Percentiles rank a stretch among this genome's conserved stretches.
These are phyloP conservation scores for Elephantulus edwardii DNA, from an alignment of 2,113 vertebrate genomes.

Conservation along the genomic window DNA sequence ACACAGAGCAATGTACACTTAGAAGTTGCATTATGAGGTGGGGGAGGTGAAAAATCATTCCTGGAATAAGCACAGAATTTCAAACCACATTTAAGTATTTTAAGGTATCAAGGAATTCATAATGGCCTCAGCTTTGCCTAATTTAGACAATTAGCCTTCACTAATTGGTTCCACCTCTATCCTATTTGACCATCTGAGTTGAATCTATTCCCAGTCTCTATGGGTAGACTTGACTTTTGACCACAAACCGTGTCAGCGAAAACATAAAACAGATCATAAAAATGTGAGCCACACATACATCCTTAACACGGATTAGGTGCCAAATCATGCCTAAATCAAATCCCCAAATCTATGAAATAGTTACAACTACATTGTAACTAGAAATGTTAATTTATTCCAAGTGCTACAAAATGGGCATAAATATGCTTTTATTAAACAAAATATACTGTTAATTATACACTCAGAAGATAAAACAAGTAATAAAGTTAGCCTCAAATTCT, in stretches of 20 bases:
- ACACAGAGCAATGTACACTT: not conserved
- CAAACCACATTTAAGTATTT: slow-evolving; percentile 38
- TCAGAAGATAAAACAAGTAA: slow-evolving; percentile 11
- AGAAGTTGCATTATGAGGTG: slow-evolving; percentile 11
- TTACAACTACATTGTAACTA: not conserved
- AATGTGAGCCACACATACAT: not conserved
- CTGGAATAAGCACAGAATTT: slow-evolving; percentile 29
- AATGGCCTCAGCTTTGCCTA: not conserved
- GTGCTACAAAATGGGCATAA: slow-evolving; percentile 37
- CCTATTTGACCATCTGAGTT: not conserved
- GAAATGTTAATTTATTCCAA: slow-evolving; percentile 14
- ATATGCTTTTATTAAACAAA: slow-evolving; percentile 44
- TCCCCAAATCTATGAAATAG: slow-evolving; percentile 8
- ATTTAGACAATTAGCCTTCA: slow-evolving; percentile 32
- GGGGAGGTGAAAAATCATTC: slow-evolving; percentile 54
- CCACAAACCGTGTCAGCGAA: not conserved
- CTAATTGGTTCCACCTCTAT: not conserved
- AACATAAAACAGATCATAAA: not conserved
- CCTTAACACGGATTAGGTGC: not conserved
- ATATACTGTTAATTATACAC: slow-evolving; percentile 9
- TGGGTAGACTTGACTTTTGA: not conserved
- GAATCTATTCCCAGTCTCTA: not conserved
- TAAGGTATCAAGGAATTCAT: not conserved
- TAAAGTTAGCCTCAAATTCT: not conserved
- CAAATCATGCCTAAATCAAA: slow-evolving; percentile 45